Base-by-base conservation (phyloP, 2,797 vertebrate genomes). In the Eulemur mongoz region DNA sequence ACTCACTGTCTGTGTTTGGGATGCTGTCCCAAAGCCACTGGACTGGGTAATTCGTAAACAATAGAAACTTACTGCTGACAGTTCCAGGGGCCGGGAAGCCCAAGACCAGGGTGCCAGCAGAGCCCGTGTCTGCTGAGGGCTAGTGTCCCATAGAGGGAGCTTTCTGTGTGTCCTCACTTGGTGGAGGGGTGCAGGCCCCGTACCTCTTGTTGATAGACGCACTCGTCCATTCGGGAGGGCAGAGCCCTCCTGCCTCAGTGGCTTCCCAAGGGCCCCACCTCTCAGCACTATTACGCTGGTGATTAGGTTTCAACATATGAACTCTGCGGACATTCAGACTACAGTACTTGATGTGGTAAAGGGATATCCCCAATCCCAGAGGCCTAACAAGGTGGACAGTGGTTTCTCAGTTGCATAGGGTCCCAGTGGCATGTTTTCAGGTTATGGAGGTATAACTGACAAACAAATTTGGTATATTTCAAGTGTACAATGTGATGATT, bases 131-230 rank as follows among this genome's bases (percentile, higher is more conserved):
- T 32, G 7, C 1, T 4, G 27, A 80, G 48, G 61, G 20, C 61
- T 14, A 0, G 0, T 1, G 69, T 13, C 35, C 8, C 38, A 25
- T 8, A 12, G 59, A 54, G n/a, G 61, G 61, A 9, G 14, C 5
- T 14, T 32, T 30, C 59, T 54, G 1, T n/a, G 88, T 25, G 75
- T 23, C 45, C 75, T 80, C 27, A 15, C 5, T 1, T 52, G 18
- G 35, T 14, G 2, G n/a, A 50, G 25, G 23, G 27, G 48, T 17
- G 7, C 43, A 78, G 87, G 35, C n/a, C 7, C 9, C 4, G 0
- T 5, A 7, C 10, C 18, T 20, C 13, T 43, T 59, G 43, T 52
- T 50, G 61, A 22, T 40, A 45, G 35, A 13, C 17, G 20, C 25
- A n/a, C 38, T 75, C 17, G 15, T 52, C 27, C 48, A 5, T 25